Evolutionary conservation across 2,113 vertebrate species (phyloP).

Genomic region (Sprattus sprattus): DNA sequence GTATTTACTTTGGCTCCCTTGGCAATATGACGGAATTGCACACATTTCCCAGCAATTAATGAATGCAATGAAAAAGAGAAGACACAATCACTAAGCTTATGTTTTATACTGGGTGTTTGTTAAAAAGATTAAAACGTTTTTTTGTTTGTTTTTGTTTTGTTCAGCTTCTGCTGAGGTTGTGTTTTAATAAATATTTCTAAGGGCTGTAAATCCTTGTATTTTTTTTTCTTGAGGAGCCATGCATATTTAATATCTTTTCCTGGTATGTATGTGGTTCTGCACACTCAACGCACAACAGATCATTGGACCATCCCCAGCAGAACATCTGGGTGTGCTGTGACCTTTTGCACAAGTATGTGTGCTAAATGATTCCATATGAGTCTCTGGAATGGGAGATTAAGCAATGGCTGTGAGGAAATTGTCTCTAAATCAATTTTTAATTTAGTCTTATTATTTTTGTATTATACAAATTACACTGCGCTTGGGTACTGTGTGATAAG

Average conservation of each 20-base stretch:
- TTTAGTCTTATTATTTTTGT: background rate
- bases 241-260: background rate
- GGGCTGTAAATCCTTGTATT: background rate
- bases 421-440: background rate
- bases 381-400: background rate
- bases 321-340: background rate
- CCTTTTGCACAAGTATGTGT: background rate
- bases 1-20: background rate
- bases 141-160: background rate
- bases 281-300: background rate
- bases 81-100: background rate
- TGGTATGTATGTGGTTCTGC: background rate
- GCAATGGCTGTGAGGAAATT: background rate
- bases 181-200: conserved; percentile 8
- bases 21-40: background rate
- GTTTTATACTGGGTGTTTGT: background rate
- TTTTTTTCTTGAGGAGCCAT: no score
- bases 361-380: background rate
- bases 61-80: background rate
- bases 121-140: background rate
- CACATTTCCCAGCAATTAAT: background rate
- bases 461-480: no score
- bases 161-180: background rate
- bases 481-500: no score
- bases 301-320: background rate